A percentile compares a stretch with the other conserved stretches of the same genome.
Evolutionary conservation across 2,113 vertebrate species (phyloP).

Genomic region (Scophthalmus maximus): DNA sequence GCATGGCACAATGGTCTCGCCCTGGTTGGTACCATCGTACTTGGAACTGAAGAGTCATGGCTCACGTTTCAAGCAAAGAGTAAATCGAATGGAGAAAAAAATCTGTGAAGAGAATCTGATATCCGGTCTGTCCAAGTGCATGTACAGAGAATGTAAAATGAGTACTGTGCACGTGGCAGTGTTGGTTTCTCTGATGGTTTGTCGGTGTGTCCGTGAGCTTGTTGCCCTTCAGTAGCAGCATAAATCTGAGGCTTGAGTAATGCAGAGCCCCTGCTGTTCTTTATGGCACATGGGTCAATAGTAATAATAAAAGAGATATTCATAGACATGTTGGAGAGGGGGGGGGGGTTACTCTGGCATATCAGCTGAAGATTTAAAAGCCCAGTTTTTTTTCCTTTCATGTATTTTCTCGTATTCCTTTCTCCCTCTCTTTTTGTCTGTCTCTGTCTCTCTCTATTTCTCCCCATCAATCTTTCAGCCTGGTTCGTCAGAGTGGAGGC

Average conservation of each 20-base stretch:
- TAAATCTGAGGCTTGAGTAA: slow-evolving; percentile 68
- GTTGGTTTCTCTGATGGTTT: slow-evolving; percentile 27
- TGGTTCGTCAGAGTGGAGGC: slow-evolving; percentile 60
- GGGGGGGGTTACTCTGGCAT: slow-evolving; percentile 55
- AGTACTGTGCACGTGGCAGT: slow-evolving; percentile 14
- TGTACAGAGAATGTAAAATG: background rate
- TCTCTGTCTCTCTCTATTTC: slow-evolving; percentile 11
- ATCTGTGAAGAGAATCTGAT: background rate
- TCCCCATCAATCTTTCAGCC: slow-evolving; percentile 72
- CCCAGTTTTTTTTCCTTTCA: slow-evolving; percentile 33
- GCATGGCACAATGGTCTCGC: background rate
- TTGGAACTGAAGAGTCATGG: background rate
- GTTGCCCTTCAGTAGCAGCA: slow-evolving; percentile 52
- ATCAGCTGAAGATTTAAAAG: slow-evolving; percentile 81
- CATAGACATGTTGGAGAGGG: slow-evolving; percentile 63
- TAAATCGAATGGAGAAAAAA: background rate
- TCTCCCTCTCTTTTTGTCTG: slow-evolving; percentile 23
- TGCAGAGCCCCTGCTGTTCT: slow-evolving; percentile 67
- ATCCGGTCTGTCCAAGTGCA: slow-evolving; percentile 3
- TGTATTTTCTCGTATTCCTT: slow-evolving; percentile 1
- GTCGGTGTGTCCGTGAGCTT: slow-evolving; percentile 24
- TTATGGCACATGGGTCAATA: slow-evolving; percentile 78
- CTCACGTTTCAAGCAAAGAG: too few species aligned
- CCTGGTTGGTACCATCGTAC: background rate
- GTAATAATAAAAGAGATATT: slow-evolving; percentile 83